phyloP scores from a whole-genome alignment of 2,113 vertebrate genomes.

The Nesoenas mayeri region DNA sequence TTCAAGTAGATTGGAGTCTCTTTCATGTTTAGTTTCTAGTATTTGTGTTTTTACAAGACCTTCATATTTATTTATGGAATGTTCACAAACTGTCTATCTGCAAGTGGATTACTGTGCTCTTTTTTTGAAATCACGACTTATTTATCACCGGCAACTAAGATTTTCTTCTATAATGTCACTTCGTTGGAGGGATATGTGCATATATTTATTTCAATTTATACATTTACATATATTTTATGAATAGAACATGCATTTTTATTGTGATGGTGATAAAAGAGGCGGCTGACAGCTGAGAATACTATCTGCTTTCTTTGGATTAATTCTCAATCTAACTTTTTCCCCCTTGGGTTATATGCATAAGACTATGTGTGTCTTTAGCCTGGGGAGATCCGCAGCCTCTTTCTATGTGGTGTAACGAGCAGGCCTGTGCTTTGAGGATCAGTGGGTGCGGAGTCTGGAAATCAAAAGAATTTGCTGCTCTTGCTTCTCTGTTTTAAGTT shows the following conservation, averaged over 20 bases:
- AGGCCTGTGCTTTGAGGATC: rapidly evolving
- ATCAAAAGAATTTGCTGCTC: not conserved
- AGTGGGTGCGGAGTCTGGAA: not conserved
- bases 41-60: constrained; percentile 36
- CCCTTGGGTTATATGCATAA: not conserved
- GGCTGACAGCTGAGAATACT: not conserved
- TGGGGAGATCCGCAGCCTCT: not conserved
- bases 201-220: constrained; percentile 23
- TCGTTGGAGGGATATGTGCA: not conserved
- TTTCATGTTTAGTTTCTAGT: constrained; percentile 38
- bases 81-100: constrained; percentile 30
- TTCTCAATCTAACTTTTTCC: not conserved
- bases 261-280: not conserved
- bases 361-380: not conserved
- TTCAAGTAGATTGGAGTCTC: constrained; percentile 16
- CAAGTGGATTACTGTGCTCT: constrained; percentile 4
- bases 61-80: constrained; percentile 43
- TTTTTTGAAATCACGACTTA: not conserved
- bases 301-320: constrained; percentile 33
- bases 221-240: not conserved
- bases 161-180: constrained; percentile 28
- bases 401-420: not conserved
- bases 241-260: not conserved
- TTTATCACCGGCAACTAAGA: not conserved
- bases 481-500: not conserved